Evolutionary conservation across 2,113 vertebrate genomes (phyloP), one percentile per base, ranked within the genome.

Genomic region (Syrrhaptes paradoxus): DNA sequence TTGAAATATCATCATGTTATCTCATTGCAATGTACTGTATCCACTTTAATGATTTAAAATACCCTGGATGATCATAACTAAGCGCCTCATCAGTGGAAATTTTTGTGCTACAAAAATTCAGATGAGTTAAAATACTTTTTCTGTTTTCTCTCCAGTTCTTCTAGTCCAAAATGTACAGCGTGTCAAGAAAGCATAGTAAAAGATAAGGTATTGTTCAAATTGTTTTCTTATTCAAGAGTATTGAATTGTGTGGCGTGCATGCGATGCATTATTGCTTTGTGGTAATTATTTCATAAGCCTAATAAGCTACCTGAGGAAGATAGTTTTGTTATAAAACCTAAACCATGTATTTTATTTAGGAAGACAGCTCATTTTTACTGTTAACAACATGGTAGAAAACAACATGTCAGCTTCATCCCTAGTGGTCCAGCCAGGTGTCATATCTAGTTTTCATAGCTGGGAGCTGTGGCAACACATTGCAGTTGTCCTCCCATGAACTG

Each of bases 181-280:
- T 98, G 98, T 97, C 98, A 98, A 98, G 98, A 98, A 93, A 96
- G 88, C 95, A 97, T 98, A 97, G 57, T 95, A 59, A 98, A 98
- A 96, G 98, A 98, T 61, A 98, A 98, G 98, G 98, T 98, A 98
- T 70, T 61, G 68, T 87, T 54, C 77, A 82, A 73, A 88, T 41
- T 6, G 1, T 63, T 57, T 78, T 78, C 55, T 85, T 87, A 25
- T 36, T 61, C 7, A 54, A 52, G 52, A 75, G 6, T 48, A 21
- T 68, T 82, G 34, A 88, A 14, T 63, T 48, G 14, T 78, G 38
- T 87, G 34, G 22, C 0, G 0, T 82, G 45, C 7, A 8, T 45
- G 28, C 55, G 9, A 17, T 48, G 24, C 78, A 24, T 62, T 85
- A 58, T 4, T 85, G n/a, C 38, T 94, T 63, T 31, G 15, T 63